Evolutionary conservation across 2,888 invertebrate species (phyloP).

Genomic region (Netelia inedita): DNA sequence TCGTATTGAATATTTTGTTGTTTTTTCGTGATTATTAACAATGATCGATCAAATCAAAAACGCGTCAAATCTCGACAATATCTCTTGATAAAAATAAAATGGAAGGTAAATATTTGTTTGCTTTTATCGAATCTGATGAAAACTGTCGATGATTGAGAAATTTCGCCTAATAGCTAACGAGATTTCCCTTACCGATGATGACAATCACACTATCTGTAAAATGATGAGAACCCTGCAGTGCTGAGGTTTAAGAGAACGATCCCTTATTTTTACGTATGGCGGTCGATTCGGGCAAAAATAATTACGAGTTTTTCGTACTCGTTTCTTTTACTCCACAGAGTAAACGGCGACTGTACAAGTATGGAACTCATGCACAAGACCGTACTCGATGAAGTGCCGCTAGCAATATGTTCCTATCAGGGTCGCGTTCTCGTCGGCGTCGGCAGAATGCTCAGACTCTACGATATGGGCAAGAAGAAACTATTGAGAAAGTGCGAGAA

Average conservation of each 20-base stretch:
- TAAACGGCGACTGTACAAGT: conserved; percentile 92
- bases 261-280: conserved; percentile 43
- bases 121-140: background rate
- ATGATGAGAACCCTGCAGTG: conserved; percentile 84
- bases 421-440: conserved; percentile 97
- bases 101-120: no score
- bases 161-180: background rate
- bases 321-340: conserved; percentile 78
- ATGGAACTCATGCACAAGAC: conserved; percentile 98
- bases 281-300: background rate
- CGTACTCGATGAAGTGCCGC: conserved; percentile 95
- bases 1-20: conserved; percentile 5
- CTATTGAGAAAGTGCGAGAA: conserved; percentile 99
- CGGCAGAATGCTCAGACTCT: conserved; percentile 95
- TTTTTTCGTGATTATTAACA: background rate
- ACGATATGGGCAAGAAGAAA: conserved; percentile 99
- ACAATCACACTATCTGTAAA: conserved; percentile 80
- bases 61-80: no score
- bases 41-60: no score
- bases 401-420: conserved; percentile 95
- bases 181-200: conserved; percentile 77
- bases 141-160: background rate
- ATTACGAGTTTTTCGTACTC: conserved; percentile 29
- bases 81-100: no score
- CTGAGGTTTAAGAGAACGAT: conserved; percentile 77